phyloP scores from a whole-genome alignment of 92 coral and sea anemone genomes.

The Montipora capitata region DNA sequence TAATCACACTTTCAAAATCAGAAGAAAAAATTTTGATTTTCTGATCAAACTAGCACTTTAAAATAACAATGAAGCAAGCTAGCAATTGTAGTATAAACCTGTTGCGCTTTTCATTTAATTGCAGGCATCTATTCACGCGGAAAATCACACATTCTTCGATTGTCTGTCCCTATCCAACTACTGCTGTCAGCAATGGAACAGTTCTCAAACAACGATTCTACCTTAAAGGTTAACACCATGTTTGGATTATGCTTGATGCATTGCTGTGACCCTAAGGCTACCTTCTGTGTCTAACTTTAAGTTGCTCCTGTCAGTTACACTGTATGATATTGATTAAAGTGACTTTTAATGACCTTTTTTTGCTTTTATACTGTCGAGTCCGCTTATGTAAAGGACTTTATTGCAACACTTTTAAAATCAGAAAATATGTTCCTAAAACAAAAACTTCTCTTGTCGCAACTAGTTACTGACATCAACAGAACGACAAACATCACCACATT shows the following conservation, averaged over 20 bases:
- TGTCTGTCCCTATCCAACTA: conserved; percentile 4
- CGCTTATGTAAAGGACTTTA: not conserved
- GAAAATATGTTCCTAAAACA: not conserved
- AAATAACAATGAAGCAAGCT: not conserved
- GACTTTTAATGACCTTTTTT: not conserved
- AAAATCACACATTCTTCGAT: not conserved
- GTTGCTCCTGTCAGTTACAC: not conserved
- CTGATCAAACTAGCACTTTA: not conserved
- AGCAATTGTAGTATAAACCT: not conserved
- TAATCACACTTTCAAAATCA: no score
- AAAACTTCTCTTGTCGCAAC: no score
- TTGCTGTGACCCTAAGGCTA: not conserved
- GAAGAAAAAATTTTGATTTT: no score
- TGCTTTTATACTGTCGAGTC: not conserved
- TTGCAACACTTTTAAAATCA: not conserved
- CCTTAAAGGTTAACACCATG: conserved; percentile 2
- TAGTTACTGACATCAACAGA: not conserved
- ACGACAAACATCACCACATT: not conserved
- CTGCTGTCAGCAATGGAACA: not conserved
- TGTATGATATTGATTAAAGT: not conserved
- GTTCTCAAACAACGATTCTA: not conserved
- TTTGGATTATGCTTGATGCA: not conserved
- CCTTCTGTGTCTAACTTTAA: not conserved
- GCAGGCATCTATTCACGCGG: not conserved
- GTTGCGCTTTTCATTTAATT: not conserved